Evolutionary conservation across 2,113 vertebrate genomes (phyloP).

Genomic region (Cyphomyrus plagiostoma): DNA sequence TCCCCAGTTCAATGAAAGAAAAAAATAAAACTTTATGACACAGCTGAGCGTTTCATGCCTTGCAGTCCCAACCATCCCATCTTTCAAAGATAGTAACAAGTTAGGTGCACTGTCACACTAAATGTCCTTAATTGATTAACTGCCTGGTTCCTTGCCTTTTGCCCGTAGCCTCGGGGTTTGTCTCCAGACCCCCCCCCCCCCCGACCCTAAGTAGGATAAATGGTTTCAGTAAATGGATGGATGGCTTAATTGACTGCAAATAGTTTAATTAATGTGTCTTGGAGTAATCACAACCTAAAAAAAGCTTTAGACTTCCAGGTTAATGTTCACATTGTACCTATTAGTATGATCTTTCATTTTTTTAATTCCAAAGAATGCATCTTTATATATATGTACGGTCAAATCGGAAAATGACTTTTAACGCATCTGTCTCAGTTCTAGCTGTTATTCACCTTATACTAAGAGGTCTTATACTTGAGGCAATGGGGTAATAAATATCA

Average conservation of each 20-base stretch:
- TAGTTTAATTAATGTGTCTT: not conserved
- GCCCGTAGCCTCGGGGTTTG: too few relatives aligned
- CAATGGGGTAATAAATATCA: not conserved
- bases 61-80: not conserved
- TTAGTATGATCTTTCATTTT: not conserved
- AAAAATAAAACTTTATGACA: slow-evolving; percentile 18
- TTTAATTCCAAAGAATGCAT: not conserved
- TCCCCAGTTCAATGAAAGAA: slow-evolving; percentile 20
- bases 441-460: not conserved
- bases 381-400: not conserved
- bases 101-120: not conserved
- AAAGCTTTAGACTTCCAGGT: not conserved
- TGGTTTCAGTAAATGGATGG: too few relatives aligned
- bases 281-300: not conserved
- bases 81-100: not conserved
- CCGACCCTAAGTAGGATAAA: too few relatives aligned
- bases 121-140: not conserved
- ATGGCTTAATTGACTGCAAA: too few relatives aligned
- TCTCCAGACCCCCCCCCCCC: too few relatives aligned
- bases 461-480: not conserved
- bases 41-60: not conserved
- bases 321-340: not conserved
- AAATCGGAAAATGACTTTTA: not conserved
- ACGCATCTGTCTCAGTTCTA: not conserved
- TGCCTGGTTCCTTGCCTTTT: too few relatives aligned